These are phyloP conservation scores for Drosophila sechellia DNA, from an alignment of 1,140 invertebrate species.

Conservation along the genomic window DNA sequence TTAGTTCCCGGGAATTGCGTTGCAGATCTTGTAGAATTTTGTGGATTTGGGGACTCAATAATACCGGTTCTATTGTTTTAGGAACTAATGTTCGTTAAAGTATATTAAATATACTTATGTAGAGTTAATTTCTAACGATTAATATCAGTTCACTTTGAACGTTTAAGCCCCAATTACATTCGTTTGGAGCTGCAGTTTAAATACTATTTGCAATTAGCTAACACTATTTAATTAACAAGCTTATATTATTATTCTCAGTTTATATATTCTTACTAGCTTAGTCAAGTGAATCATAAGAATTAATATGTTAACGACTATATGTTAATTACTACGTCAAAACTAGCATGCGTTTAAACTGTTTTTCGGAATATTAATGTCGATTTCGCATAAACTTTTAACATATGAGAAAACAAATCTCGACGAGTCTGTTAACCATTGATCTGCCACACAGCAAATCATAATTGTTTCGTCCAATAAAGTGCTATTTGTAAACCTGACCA, in stretches of 20 bases:
- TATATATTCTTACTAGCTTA: not conserved
- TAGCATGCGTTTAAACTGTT: not conserved
- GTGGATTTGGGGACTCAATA: constrained; percentile 1
- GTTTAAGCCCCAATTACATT: too few species aligned
- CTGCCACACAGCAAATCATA: constrained; percentile 2
- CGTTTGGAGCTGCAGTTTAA: too few species aligned
- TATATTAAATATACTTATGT: constrained; percentile 4
- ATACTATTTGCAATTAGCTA: too few species aligned
- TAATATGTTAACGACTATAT: not conserved
- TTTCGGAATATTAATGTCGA: not conserved
- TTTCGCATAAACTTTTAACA: not conserved
- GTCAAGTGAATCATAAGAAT: not conserved
- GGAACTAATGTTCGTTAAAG: constrained; percentile 15
- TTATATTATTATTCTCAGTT: not conserved
- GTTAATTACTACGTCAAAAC: constrained; percentile 1
- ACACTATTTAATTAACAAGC: too few species aligned
- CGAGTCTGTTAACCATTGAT: constrained; percentile 16
- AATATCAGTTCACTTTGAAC: too few species aligned
- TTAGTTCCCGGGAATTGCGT: constrained; percentile 17
- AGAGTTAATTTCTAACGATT: not conserved
- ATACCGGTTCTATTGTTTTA: constrained; percentile 29
- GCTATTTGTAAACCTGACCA: constrained; percentile 32
- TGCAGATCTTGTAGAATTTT: constrained; percentile 1
- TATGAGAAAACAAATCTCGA: not conserved
- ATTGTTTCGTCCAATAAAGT: constrained; percentile 11